Evolutionary conservation across 1,140 invertebrate genomes (phyloP).

Genomic region (Gonatopus flavifemur): DNA sequence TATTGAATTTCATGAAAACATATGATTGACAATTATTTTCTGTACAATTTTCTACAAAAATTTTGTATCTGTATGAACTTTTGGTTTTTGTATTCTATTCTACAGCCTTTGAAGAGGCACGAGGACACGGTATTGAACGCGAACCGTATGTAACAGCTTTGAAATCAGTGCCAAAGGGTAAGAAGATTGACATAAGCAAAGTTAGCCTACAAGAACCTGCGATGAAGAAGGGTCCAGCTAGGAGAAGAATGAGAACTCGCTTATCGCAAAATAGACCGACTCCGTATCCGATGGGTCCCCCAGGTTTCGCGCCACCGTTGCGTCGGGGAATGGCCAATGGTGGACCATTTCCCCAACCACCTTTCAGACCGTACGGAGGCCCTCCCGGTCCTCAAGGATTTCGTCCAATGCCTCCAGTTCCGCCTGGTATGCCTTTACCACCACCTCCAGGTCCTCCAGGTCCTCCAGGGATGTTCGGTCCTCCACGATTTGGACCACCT

Average conservation of each 20-base stretch:
- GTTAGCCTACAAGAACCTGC: neutral
- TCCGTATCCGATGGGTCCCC: slow-evolving; percentile 19
- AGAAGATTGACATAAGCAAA: slow-evolving; percentile 29
- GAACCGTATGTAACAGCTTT: slow-evolving; percentile 51
- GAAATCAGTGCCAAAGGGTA: neutral
- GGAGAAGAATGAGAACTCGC: neutral
- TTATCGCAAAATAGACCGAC: neutral
- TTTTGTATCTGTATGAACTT: too few species aligned
- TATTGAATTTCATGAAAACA: too few species aligned
- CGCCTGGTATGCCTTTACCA: slow-evolving; percentile 23
- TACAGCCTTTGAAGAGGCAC: slow-evolving; percentile 63
- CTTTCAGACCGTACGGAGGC: slow-evolving; percentile 24
- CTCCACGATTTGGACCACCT: slow-evolving; percentile 8
- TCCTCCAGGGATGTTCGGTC: slow-evolving; percentile 11
- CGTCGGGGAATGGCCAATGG: slow-evolving; percentile 27
- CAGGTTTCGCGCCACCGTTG: slow-evolving; percentile 5
- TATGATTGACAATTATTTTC: too few species aligned
- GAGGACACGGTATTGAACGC: slow-evolving; percentile 64
- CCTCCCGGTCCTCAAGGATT: slow-evolving; percentile 21
- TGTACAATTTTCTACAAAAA: too few species aligned
- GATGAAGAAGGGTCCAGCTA: neutral
- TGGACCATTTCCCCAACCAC: slow-evolving; percentile 15
- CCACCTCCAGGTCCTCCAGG: slow-evolving; percentile 25
- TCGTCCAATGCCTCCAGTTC: slow-evolving; percentile 24
- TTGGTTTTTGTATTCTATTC: slow-evolving; percentile 32